A percentile compares a stretch with the other conserved stretches of the same genome.
Evolutionary conservation across 2,888 invertebrate species (phyloP).

Genomic region (Callyntrura sp.): DNA sequence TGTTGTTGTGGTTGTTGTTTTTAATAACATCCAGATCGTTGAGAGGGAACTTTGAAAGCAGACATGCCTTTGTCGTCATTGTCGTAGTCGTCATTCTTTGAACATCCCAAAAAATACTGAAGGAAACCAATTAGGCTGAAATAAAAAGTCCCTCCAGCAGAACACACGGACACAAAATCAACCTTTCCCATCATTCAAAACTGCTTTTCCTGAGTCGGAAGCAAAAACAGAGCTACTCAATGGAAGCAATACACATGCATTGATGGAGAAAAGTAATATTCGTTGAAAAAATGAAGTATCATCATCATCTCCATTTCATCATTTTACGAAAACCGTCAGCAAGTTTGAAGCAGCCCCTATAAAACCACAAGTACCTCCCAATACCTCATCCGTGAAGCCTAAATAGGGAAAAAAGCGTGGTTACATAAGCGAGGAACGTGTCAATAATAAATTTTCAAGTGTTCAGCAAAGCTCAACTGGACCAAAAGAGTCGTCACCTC

Average conservation of each 20-base stretch:
- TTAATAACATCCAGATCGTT: too few relatives aligned
- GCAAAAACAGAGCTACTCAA: slow-evolving; percentile 8
- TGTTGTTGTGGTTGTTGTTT: slow-evolving; percentile 31
- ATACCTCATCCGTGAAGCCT: too few relatives aligned
- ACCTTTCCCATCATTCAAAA: not conserved
- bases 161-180: too few relatives aligned
- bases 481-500: slow-evolving; percentile 46
- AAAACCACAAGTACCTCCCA: not conserved
- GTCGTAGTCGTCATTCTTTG: slow-evolving; percentile 27
- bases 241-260: not conserved
- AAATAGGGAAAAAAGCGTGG: not conserved
- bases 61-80: slow-evolving; percentile 28
- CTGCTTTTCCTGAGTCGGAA: not conserved
- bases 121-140: slow-evolving; percentile 24
- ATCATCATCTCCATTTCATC: not conserved
- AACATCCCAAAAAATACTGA: slow-evolving; percentile 18
- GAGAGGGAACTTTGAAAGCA: not conserved
- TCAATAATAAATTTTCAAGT: slow-evolving; percentile 73
- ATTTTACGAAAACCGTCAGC: not conserved
- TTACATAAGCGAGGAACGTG: slow-evolving; percentile 56
- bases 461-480: slow-evolving; percentile 41
- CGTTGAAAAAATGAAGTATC: too few relatives aligned
- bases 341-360: not conserved
- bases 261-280: not conserved
- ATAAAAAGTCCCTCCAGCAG: not conserved